Base-by-base conservation (phyloP, 2,888 invertebrate species). In the Anodontia alba region DNA sequence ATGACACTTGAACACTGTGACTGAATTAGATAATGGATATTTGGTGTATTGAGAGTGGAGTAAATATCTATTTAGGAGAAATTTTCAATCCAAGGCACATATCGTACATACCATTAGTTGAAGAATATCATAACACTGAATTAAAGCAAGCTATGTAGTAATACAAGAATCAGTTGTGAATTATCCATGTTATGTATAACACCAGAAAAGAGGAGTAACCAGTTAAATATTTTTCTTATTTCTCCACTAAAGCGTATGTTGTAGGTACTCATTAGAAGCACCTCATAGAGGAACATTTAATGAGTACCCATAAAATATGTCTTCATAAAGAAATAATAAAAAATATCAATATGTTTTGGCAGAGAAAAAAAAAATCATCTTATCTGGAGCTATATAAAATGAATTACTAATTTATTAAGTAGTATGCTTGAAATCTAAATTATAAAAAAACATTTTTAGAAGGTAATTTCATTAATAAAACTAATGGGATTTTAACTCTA, bases 11-110 rank as follows among this genome's bases (percentile, higher is more conserved):
- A 62, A 62, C 62, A 62, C 26, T 29, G 33, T 62, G 62, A 62
- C 23, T 33, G 33, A 33, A 62, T 62, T 33, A 62, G 62, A 62
- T 62, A 62, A 62, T 62, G 62, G 62, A 33, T 62, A 15, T 62
- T 62, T 33, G 33, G 62, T 62, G 62, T 62, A 62, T 62, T 33
- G 62, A 62, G 23, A 62, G 33, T 62, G 33, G 7, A 62, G 33
- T 29, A 62, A 33, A 62, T 62, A 62, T 62, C 62, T 62, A 62
- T 62, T 62, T 62, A 31, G 3, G 33, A 62, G 33, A 33, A 62
- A 31, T 20, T 31, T 33, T 62, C 20, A 15, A 17, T 62, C 23
- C 29, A 29, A 33, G 20, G 33, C 62, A 20, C 62, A 62, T 62
- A 38, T 38, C 38, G 5, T 38, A 12, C n/a, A n/a, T n/a, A 57